Base-by-base conservation (phyloP, 2,797 vertebrate species). In the Megalops cyprinoides region DNA sequence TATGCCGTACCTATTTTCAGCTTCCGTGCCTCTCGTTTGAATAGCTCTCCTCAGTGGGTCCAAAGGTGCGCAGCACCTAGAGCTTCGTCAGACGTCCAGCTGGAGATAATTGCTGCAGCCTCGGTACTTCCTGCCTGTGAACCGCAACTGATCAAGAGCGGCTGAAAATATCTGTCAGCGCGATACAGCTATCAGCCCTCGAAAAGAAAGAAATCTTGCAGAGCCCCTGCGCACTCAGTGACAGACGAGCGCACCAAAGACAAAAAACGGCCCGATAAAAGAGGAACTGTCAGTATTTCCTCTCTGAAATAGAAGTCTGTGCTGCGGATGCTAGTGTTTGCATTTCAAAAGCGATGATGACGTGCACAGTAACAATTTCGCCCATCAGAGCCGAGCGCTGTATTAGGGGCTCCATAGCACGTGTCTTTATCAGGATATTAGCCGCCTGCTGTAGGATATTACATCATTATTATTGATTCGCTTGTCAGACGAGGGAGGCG, bases 381-480 rank as follows among this genome's bases (percentile, higher is more conserved):
- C 37, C 10, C 65, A 69, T 69, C 37, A 23, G 37, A 42, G 65
- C 20, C 44, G 65, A 39, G 18, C 44, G 20, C 18, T 42, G 39
- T 42, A 69, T 69, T 20, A 7, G 65, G 44, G 65, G 23, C 65
- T 42, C 37, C 65, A 42, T 69, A n/a, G 39, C 20, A 69, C 34
- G n/a, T 42, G 5, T 69, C 2, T 67, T 39, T 67, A 18, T 37
- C 62, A 8, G 37, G 37, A n/a, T 69, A 44, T 69, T 8, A 69
- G 65, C 9, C n/a, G 20, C 23, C 39, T 42, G 9, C 37, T 42
- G 65, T 9, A 69, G 37, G 37, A 42, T 20, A 69, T 69, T 69
- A 69, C 65, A 69, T 69, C 65, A 69, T 69, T 69, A 69, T 69
- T 69, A 42, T 42, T 69, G 62, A 67, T 69, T 69, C 39, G 15